Evolutionary conservation across 64 coral and sea anemone genomes (phyloP).

Genomic region (Stichodactyla mertensii): DNA sequence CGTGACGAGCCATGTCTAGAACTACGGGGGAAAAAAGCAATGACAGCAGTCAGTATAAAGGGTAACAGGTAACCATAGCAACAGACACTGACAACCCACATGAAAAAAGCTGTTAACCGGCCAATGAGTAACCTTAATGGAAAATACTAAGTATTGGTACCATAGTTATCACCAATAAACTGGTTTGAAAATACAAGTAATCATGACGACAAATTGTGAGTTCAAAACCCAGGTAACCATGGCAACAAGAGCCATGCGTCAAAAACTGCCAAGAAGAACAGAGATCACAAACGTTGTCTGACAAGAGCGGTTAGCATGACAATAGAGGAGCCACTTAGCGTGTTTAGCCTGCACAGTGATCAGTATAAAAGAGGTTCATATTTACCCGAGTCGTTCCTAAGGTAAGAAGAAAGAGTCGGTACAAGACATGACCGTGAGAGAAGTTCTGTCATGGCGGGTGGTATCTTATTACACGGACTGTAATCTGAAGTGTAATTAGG

Average conservation of each 20-base stretch:
- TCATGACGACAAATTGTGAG: no score
- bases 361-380: neutral
- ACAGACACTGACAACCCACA: neutral
- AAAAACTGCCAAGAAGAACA: no score
- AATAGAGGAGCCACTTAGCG: neutral
- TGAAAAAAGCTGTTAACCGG: no score
- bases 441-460: conserved; percentile 40
- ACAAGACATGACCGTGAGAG: conserved; percentile 78
- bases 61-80: neutral
- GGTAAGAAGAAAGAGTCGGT: conserved; percentile 84
- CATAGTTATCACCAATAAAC: no score
- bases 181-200: no score
- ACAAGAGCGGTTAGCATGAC: neutral
- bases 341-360: neutral
- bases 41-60: neutral
- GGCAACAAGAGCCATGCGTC: no score
- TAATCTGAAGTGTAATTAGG: conserved; percentile 20
- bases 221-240: neutral
- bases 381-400: conserved; percentile 96
- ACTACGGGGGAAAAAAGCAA: conserved; percentile 36
- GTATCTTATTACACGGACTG: conserved; percentile 24
- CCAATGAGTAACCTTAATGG: no score
- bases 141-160: no score
- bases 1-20: conserved; percentile 98
- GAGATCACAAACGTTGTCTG: no score